Evolutionary conservation across 2,113 vertebrate genomes (phyloP).

Genomic region (Bubo scandiacus): DNA sequence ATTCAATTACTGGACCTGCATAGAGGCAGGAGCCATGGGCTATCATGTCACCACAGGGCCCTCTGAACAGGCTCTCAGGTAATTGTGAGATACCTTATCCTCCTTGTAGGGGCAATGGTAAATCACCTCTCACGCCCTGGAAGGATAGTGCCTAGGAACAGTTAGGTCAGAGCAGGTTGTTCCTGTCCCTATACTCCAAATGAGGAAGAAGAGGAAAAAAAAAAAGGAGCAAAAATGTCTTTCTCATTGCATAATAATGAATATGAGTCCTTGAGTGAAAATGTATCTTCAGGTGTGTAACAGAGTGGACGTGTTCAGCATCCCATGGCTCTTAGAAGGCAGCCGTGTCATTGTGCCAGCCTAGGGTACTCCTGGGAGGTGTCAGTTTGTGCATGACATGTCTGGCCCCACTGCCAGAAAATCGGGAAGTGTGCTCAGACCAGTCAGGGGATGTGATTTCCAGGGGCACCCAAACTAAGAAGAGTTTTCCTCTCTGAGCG

Average conservation of each 20-base stretch:
- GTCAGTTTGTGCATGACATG: background rate
- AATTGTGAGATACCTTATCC: background rate
- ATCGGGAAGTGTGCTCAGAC: background rate
- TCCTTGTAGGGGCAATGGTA: background rate
- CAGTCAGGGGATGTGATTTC: background rate
- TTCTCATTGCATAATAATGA: background rate
- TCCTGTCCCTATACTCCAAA: background rate
- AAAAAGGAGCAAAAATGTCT: background rate
- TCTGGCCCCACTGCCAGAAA: background rate
- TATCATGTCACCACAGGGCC: background rate
- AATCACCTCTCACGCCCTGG: background rate
- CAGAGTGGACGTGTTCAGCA: background rate
- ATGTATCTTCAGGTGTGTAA: background rate
- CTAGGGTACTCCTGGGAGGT: background rate
- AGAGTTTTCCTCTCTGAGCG: background rate
- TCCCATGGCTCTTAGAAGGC: background rate
- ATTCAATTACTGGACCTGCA: background rate
- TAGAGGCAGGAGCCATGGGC: background rate
- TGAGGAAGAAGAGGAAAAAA: background rate
- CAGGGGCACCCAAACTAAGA: background rate
- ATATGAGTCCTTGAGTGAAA: background rate
- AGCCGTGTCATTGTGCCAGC: background rate
- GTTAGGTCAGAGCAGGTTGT: background rate
- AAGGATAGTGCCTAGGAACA: background rate
- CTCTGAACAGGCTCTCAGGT: background rate